These are phyloP conservation scores for Notoglanidium macrostoma DNA, from an alignment of 2,797 vertebrate species.

Conservation along the genomic window DNA sequence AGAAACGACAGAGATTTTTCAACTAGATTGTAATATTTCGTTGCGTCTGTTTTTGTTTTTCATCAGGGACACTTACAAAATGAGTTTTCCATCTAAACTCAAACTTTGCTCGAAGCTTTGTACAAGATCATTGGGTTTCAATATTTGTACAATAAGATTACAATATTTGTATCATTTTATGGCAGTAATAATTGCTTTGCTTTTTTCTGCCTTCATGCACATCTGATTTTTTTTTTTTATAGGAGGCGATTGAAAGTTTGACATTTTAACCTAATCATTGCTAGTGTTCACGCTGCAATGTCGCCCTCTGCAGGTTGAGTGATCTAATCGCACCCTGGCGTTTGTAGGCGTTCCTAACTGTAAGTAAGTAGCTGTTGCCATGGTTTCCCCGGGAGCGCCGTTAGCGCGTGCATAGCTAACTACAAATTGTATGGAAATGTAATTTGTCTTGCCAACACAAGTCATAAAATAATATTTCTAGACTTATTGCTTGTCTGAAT, in stretches of 20 bases:
- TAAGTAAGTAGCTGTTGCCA: background rate
- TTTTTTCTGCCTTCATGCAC: background rate
- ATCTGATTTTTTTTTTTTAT: background rate
- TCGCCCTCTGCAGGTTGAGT: constrained; percentile 6
- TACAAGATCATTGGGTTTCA: background rate
- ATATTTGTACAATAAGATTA: background rate
- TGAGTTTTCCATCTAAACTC: background rate
- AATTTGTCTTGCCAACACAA: background rate
- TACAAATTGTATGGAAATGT: background rate
- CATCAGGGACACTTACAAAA: background rate
- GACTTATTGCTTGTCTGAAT: background rate
- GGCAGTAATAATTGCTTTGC: too few species aligned
- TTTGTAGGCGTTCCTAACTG: background rate
- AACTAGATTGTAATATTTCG: background rate
- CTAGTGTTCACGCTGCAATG: background rate
- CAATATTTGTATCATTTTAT: background rate
- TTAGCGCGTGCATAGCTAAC: background rate
- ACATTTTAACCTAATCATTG: background rate
- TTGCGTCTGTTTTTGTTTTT: background rate
- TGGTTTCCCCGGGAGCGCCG: background rate
- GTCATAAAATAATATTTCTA: background rate
- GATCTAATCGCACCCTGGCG: background rate
- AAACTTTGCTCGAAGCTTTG: background rate
- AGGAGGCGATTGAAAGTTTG: background rate
- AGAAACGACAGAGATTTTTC: background rate